Evolutionary conservation across 2,888 invertebrate genomes (phyloP).

Genomic region (Amphipoea oculea): DNA sequence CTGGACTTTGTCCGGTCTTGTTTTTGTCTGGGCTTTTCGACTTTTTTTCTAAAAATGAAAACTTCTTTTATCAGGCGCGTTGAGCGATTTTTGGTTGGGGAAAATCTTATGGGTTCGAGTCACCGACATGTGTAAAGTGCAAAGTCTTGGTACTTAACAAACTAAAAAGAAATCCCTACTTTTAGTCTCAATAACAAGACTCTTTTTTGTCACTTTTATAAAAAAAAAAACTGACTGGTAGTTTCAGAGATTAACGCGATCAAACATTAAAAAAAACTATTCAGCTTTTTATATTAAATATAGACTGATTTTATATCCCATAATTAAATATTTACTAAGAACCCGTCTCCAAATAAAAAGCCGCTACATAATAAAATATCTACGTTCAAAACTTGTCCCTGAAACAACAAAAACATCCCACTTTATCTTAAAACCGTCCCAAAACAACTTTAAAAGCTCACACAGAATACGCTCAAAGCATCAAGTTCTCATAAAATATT

Average conservation of each 20-base stretch:
- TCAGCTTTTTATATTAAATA: no score
- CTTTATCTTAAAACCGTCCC: neutral
- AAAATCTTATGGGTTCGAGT: neutral
- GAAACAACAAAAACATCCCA: neutral
- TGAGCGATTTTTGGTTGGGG: neutral
- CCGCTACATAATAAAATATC: neutral
- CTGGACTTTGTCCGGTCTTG: neutral
- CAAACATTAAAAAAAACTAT: no score
- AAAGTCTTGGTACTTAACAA: no score
- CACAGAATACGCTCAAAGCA: conserved; percentile 21
- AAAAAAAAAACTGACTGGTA: no score
- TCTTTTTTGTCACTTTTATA: neutral
- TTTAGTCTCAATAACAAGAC: neutral
- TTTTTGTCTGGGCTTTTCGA: neutral
- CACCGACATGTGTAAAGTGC: neutral
- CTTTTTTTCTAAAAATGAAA: neutral
- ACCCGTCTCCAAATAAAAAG: neutral
- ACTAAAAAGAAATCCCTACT: neutral
- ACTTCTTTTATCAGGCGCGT: neutral
- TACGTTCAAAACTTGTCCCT: neutral
- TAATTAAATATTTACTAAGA: neutral
- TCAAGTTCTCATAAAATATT: conserved; percentile 52
- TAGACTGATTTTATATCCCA: neutral
- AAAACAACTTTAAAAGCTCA: conserved; percentile 19
- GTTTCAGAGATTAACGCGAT: no score